These are phyloP conservation scores for Vannuccia rotundouncinata DNA, from an alignment of 2,888 invertebrate species.

Conservation along the genomic window DNA sequence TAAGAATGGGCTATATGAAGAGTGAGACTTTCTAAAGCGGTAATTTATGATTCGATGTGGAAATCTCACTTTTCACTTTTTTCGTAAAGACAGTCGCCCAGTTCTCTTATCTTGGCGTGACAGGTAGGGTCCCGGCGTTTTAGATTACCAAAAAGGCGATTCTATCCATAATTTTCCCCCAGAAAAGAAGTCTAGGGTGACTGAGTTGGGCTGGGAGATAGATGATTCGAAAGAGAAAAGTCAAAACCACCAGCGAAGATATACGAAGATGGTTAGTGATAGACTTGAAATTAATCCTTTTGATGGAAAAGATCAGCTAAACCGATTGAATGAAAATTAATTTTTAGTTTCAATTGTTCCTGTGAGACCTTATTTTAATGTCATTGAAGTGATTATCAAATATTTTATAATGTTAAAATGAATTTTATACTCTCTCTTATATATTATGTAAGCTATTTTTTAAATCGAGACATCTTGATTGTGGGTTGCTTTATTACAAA, in stretches of 20 bases:
- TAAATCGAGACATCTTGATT: too few species aligned
- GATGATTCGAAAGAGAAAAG: not conserved
- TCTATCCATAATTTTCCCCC: not conserved
- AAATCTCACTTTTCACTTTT: not conserved
- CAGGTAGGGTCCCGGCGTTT: conserved; percentile 15
- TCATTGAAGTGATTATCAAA: too few species aligned
- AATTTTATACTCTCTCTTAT: too few species aligned
- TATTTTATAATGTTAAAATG: too few species aligned
- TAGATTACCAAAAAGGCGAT: conserved; percentile 15
- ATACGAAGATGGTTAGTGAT: not conserved
- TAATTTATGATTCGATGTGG: conserved; percentile 20
- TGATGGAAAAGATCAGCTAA: not conserved
- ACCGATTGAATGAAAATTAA: not conserved
- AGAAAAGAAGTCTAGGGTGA: not conserved
- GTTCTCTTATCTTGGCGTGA: conserved; percentile 19
- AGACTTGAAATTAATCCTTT: not conserved
- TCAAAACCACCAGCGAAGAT: not conserved
- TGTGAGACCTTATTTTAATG: not conserved
- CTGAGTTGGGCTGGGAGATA: not conserved
- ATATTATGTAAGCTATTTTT: too few species aligned
- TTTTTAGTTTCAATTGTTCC: not conserved
- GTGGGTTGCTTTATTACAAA: too few species aligned
- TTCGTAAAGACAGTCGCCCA: not conserved
- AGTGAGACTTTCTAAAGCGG: not conserved
- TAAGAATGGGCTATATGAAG: not conserved